A percentile compares a stretch with the other conserved stretches of the same genome.
phyloP scores from a whole-genome alignment of 2,888 invertebrate species.

The Diaperis boleti region DNA sequence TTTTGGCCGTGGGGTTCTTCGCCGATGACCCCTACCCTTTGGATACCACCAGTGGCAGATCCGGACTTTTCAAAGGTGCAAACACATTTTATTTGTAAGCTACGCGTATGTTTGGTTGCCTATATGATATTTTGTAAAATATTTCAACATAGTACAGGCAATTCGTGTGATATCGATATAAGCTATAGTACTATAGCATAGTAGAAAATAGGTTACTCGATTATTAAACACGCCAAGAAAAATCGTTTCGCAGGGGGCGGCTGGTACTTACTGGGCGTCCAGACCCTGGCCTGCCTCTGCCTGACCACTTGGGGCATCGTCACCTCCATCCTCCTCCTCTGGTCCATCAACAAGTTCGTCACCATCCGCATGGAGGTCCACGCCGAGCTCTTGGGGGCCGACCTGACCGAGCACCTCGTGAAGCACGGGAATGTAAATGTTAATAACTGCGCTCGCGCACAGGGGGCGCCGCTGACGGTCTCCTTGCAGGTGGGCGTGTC shows the following conservation, averaged over 20 bases:
- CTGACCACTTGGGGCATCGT: conserved; percentile 80
- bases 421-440: conserved; percentile 74
- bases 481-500: conserved; percentile 74
- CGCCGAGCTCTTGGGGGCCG: conserved; percentile 90
- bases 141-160: too few relatives aligned
- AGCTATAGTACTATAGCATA: too few relatives aligned
- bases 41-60: conserved; percentile 82
- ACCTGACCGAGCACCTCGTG: conserved; percentile 88
- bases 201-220: too few relatives aligned
- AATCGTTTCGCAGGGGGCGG: conserved; percentile 77
- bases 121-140: too few relatives aligned
- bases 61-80: conserved; percentile 81
- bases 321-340: conserved; percentile 80
- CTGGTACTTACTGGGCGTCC: conserved; percentile 88
- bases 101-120: too few relatives aligned
- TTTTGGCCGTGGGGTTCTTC: conserved; percentile 89
- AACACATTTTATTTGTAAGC: too few relatives aligned
- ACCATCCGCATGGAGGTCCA: conserved; percentile 88
- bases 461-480: background rate
- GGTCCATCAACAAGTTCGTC: conserved; percentile 81
- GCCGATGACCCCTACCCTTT: conserved; percentile 87
- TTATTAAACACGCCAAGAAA: too few relatives aligned
- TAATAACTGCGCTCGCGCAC: conserved; percentile 28
- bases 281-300: conserved; percentile 79
- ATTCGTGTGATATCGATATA: too few relatives aligned